Evolutionary conservation across 2,797 vertebrate species (phyloP).

Genomic region (Picus viridis): DNA sequence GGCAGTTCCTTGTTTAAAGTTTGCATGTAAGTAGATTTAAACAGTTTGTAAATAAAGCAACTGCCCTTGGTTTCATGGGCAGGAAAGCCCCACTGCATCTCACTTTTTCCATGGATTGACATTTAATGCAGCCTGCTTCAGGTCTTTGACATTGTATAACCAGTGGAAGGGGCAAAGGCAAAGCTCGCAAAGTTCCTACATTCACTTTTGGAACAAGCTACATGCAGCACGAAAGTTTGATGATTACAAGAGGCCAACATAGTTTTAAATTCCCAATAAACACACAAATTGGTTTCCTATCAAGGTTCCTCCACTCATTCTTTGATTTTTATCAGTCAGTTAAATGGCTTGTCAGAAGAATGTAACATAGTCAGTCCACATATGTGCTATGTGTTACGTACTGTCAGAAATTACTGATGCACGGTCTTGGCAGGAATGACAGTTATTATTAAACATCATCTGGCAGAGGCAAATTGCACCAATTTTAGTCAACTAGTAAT

Average conservation of each 20-base stretch:
- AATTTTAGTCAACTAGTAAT: conserved; percentile 54
- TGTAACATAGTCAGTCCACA: neutral
- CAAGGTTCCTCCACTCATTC: neutral
- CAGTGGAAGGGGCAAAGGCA: neutral
- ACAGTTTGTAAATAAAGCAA: conserved; percentile 1
- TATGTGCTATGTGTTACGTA: neutral
- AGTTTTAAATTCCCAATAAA: neutral
- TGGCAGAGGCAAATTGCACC: conserved; percentile 46
- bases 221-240: neutral
- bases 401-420: conserved; percentile 39
- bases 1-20: neutral
- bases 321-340: conserved; percentile 53
- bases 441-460: conserved; percentile 58
- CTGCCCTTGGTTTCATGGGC: neutral
- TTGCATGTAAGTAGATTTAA: conserved; percentile 5
- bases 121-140: neutral
- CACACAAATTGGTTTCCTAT: conserved; percentile 6
- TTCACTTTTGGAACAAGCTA: neutral
- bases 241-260: neutral
- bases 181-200: neutral
- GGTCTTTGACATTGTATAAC: neutral
- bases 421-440: neutral
- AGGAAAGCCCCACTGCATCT: neutral
- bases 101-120: neutral
- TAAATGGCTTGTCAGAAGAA: conserved; percentile 43